Base-by-base conservation (phyloP, 1,140 invertebrate genomes). In the Ips typographus region DNA sequence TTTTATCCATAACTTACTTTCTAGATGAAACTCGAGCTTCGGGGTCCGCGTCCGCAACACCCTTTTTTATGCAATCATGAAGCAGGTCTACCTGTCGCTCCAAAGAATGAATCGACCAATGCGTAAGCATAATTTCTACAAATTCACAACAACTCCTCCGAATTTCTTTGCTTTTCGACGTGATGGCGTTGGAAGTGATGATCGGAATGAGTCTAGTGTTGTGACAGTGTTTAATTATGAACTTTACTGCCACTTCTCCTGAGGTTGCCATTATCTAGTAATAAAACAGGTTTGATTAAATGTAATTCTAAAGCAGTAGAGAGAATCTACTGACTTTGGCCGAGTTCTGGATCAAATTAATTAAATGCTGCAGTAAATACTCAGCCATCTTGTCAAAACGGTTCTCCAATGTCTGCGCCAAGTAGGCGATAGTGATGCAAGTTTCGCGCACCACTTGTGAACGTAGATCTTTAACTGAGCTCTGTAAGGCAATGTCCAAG, bases 301-400 rank as follows among this genome's bases (percentile, higher is more conserved):
- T 7, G 57, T 36, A 5, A n/a, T 4, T 49, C 40, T 49, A 49
- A 55, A 2, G 52, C 37, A 55, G 37, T 55, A 2, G 37, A 2
- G 1, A 47, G 44, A 47, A 5, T 8, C 36, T 8, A 53, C 42
- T 43, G 67, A 92, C 90, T 87, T 98, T 98, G 72, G 95, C 96
- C 77, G 93, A 94, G 82, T 98, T 99, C 77, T 94, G 94, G 80
- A 98, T 94, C 53, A 98, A 86, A 79, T 91, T 92, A 75, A 98
- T 94, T 38, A 98, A 81, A 68, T 88, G 87, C 59, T 90, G 89
- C 47, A 98, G 79, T 52, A 98, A 85, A 65, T 87, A 84, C 78
- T 96, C 90, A 37, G 91, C 90, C 81, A 95, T 92, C 80, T 89
- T 88, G 71, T 97, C 95, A 75, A 96, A 86, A 80, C 92, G 93